Evolutionary conservation across 1,140 invertebrate species (phyloP), one percentile per base, ranked within the genome.

Genomic region (Drosophila quadrilineata): DNA sequence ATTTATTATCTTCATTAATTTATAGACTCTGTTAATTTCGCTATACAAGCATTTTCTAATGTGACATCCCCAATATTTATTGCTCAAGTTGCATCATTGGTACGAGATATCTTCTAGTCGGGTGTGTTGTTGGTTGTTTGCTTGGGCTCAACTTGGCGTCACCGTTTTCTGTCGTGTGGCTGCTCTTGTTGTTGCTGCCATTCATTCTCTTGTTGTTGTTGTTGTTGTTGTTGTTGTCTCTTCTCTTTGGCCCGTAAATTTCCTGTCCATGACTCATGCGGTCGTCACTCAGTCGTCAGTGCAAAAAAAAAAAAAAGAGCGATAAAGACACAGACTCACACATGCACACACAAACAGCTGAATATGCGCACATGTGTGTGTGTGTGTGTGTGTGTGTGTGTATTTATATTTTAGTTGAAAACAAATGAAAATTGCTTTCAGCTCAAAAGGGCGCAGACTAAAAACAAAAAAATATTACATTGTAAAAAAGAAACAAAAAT

Each of bases 261-360:
- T 82, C 73, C 77, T 82, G 77, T 54, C 52, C 31, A 53, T 84
- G 77, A 84, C 24, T 84, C 77, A 84, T 73, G 21, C 41, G 9
- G 17, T 46, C 48, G 48, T 46, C 53, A 31, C 45, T 48, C 67
- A 66, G 54, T 46, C 49, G 50, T 49, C 53, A 52, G 21, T 46
- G 48, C 31, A 63, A 57, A 59, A 80, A 41, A 54, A 77, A 82
- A 84, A 84, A 76, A 76, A 52, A 84, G 63, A 67, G 52, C 53
- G 45, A 60, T 60, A 65, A 38, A 53, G 4, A 29, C 21, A 38
- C 2, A 45, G 29, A 56, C 33, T 56, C 52, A 64, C 38, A 72
- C 22, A 72, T 35, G 52, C 4, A 33, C 14, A 17, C 4, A 17
- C 33, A 16, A 12, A 36, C 33, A 17, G n/a, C n/a, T n/a, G n/a